Evolutionary conservation across 2,113 vertebrate genomes (phyloP).

Genomic region (Lepus timidus): DNA sequence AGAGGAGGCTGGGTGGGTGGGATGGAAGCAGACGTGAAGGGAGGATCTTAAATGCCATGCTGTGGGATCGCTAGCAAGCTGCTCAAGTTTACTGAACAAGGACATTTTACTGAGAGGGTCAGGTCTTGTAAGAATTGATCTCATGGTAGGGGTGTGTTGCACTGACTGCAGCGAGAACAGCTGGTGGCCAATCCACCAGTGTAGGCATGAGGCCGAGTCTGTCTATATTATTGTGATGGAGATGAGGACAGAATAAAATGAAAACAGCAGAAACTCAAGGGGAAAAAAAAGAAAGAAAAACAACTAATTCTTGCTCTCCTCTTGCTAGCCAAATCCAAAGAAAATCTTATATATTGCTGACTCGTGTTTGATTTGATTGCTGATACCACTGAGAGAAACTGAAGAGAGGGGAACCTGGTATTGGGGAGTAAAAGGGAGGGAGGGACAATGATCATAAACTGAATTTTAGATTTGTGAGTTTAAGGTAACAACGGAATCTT

Average conservation of each 20-base stretch:
- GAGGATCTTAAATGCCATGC: neutral
- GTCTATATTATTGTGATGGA: neutral
- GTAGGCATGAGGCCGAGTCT: neutral
- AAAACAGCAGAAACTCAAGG: neutral
- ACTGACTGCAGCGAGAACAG: neutral
- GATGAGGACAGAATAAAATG: slow-evolving; percentile 1
- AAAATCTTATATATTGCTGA: slow-evolving; percentile 45
- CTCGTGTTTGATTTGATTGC: neutral
- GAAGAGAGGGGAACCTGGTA: neutral
- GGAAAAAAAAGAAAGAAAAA: slow-evolving; percentile 13
- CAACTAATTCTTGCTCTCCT: neutral
- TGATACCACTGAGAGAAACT: neutral
- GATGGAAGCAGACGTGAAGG: neutral
- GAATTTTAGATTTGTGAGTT: slow-evolving; percentile 18
- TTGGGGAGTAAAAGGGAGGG: neutral
- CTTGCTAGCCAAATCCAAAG: slow-evolving; percentile 8
- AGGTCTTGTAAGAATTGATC: slow-evolving; percentile 1
- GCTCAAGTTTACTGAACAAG: neutral
- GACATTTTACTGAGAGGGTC: neutral
- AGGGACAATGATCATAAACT: neutral
- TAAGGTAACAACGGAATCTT: neutral
- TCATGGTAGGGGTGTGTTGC: neutral
- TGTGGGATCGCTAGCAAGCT: neutral
- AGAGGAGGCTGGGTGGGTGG: neutral
- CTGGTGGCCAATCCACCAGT: neutral